Conservation (phyloP, 2,113 vertebrate genomes). For the Bubo bubo region DNA sequence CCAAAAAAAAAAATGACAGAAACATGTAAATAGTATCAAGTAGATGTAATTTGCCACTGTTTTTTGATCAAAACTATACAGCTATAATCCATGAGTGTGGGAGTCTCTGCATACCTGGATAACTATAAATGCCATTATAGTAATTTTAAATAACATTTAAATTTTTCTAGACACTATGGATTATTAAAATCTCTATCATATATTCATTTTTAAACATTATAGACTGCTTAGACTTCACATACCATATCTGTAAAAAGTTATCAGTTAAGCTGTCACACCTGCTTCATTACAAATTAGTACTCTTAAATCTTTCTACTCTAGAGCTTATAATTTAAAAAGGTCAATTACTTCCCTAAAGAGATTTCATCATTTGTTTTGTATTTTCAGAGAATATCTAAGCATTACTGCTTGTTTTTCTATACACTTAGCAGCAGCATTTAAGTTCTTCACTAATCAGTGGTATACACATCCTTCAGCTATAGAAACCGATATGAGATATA, state of each 20-base stretch:
- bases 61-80: background rate
- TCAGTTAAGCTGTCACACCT: constrained; percentile 47
- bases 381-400: background rate
- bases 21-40: background rate
- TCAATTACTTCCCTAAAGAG: constrained; percentile 49
- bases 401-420: background rate
- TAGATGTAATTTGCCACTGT: background rate
- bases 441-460: constrained; percentile 50
- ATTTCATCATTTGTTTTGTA: constrained; percentile 31
- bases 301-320: background rate
- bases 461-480: background rate
- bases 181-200: background rate
- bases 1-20: background rate
- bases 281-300: constrained; percentile 9
- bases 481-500: background rate
- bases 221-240: background rate
- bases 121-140: background rate
- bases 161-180: background rate
- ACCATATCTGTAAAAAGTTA: background rate
- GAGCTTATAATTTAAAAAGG: constrained; percentile 29
- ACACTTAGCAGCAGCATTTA: constrained; percentile 14
- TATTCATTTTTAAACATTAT: background rate
- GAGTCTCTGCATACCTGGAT: background rate
- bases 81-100: background rate
- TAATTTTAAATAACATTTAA: background rate